Conservation (phyloP, 2,113 vertebrate species). For the Rhipidura dahli region DNA sequence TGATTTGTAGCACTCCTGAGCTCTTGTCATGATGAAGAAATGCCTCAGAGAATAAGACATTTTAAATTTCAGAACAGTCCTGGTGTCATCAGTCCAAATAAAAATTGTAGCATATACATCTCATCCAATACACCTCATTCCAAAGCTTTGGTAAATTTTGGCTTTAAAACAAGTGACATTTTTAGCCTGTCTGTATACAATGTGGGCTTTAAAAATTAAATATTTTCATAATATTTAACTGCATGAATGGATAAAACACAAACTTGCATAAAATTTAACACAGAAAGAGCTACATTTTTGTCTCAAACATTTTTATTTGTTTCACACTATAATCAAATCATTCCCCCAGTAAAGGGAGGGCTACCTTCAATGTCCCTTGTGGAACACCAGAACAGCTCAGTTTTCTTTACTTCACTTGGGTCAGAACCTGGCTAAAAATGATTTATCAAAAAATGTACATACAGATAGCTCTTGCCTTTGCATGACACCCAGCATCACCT, state of each 20-base stretch:
- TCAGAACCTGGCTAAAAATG: background rate
- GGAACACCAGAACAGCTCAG: background rate
- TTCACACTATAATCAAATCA: background rate
- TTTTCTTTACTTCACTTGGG: background rate
- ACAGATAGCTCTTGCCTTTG: background rate
- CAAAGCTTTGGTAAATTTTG: background rate
- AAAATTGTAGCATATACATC: background rate
- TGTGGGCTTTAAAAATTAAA: background rate
- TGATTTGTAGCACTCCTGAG: background rate
- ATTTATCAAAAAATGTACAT: background rate
- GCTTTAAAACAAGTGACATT: background rate
- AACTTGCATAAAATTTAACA: background rate
- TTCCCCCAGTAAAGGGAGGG: background rate
- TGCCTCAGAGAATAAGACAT: background rate
- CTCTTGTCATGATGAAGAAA: background rate
- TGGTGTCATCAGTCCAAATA: background rate
- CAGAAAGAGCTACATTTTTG: background rate
- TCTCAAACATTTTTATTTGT: background rate
- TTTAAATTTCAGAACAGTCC: background rate
- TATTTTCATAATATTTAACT: background rate
- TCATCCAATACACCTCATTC: background rate
- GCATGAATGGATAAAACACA: background rate
- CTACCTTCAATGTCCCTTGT: background rate
- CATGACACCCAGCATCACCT: background rate
- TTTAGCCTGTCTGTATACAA: background rate